phyloP scores from a whole-genome alignment of 1,140 invertebrate species.

The Branchinecta lynchi region DNA sequence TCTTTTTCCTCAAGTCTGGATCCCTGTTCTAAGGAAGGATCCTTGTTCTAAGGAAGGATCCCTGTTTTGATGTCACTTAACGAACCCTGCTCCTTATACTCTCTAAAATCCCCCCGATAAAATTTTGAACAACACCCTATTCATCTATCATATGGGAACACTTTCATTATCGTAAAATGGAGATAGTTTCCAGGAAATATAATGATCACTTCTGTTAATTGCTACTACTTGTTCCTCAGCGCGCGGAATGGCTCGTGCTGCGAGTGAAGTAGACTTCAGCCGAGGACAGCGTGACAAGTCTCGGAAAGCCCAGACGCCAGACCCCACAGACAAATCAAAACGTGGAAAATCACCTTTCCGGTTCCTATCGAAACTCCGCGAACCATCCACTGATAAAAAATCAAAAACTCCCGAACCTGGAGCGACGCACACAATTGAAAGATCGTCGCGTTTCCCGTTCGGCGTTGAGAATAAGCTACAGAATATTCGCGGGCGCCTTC shows the following conservation, averaged over 20 bases:
- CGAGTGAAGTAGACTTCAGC: constrained; percentile 54
- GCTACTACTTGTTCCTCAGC: constrained; percentile 29
- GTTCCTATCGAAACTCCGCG: constrained; percentile 60
- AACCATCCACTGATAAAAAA: constrained; percentile 74
- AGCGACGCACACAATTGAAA: constrained; percentile 24
- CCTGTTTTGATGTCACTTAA: too few species aligned
- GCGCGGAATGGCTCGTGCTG: constrained; percentile 52
- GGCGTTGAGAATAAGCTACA: constrained; percentile 15
- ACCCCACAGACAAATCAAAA: constrained; percentile 47
- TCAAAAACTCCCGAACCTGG: constrained; percentile 51
- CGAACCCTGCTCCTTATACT: too few species aligned
- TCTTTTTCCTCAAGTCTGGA: too few species aligned
- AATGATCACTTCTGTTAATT: too few species aligned
- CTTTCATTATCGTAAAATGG: too few species aligned
- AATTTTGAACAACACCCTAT: too few species aligned
- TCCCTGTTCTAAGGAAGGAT: too few species aligned
- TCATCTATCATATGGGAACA: too few species aligned
- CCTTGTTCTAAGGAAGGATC: too few species aligned
- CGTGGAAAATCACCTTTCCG: constrained; percentile 75
- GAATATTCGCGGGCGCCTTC: constrained; percentile 11
- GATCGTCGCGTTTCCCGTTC: background rate
- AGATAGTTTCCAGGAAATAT: too few species aligned
- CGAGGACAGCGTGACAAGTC: constrained; percentile 38
- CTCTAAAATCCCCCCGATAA: too few species aligned
- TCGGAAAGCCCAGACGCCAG: constrained; percentile 24